Evolutionary conservation across 2,113 vertebrate genomes (phyloP).

Genomic region (Ceratotherium simum): DNA sequence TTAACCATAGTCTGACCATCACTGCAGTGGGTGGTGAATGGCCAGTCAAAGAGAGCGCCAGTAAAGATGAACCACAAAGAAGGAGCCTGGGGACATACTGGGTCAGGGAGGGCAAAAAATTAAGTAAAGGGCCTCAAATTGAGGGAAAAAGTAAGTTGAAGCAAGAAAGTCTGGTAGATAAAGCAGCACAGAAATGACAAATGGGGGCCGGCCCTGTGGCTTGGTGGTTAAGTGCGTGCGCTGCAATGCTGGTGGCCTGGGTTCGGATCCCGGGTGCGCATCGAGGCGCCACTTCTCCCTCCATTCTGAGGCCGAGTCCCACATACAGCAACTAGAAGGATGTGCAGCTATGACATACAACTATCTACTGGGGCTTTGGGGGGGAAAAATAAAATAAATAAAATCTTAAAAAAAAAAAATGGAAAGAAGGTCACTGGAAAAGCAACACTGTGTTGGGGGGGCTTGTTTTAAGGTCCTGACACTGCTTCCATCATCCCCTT

Average conservation of each 20-base stretch:
- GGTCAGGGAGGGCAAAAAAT: neutral
- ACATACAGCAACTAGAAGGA: too few species aligned
- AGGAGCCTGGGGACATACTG: accelerated
- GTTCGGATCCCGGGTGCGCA: too few species aligned
- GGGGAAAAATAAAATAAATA: too few species aligned
- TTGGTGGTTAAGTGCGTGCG: too few species aligned
- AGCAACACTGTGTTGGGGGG: accelerated
- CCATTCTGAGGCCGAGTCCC: too few species aligned
- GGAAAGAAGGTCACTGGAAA: neutral
- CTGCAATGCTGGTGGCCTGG: too few species aligned
- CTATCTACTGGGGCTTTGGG: too few species aligned
- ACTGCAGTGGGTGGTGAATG: too few species aligned
- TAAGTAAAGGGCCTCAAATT: accelerated
- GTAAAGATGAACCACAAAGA: neutral
- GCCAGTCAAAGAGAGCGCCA: neutral
- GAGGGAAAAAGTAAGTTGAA: accelerated
- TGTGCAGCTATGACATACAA: too few species aligned
- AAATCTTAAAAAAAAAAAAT: too few species aligned
- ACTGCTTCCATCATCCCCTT: neutral
- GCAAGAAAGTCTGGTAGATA: neutral
- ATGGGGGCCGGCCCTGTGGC: too few species aligned
- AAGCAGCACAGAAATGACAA: neutral
- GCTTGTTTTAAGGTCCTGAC: neutral
- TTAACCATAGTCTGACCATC: neutral
- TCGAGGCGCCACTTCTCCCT: too few species aligned